Conservation (phyloP, 2,113 vertebrate species). For the Chascanopsetta lugubris region DNA sequence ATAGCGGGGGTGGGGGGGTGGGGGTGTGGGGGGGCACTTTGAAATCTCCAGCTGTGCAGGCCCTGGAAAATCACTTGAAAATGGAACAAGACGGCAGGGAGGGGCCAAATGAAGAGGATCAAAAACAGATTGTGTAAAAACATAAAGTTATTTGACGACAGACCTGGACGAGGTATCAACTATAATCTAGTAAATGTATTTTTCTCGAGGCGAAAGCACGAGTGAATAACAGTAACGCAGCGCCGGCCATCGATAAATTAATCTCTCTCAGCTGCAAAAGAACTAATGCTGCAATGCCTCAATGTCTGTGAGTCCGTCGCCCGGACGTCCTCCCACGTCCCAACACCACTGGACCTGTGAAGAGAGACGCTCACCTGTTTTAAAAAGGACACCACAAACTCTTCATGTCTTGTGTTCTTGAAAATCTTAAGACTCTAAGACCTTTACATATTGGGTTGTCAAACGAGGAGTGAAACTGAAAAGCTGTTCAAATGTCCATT, state of each 20-base stretch:
- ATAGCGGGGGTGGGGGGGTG: constrained; percentile 30
- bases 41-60: constrained; percentile 41
- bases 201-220: constrained; percentile 25
- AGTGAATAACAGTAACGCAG: constrained; percentile 13
- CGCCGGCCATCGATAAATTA: constrained; percentile 36
- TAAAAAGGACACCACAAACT: neutral
- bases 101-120: constrained; percentile 26
- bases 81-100: constrained; percentile 22
- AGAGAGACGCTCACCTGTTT: neutral
- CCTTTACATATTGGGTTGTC: neutral
- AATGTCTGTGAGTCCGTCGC: constrained; percentile 10
- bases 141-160: constrained; percentile 1
- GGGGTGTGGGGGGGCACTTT: constrained; percentile 35
- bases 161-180: constrained; percentile 25
- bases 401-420: too few species aligned
- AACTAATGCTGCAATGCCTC: constrained; percentile 23
- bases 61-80: constrained; percentile 51
- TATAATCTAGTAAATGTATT: constrained; percentile 46
- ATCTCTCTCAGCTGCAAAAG: constrained; percentile 19
- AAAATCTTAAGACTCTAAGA: neutral
- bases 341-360: neutral
- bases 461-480: neutral
- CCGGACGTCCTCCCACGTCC: constrained; percentile 8
- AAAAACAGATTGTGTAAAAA: neutral
- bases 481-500: neutral